Percentiles rank a stretch among this genome's conserved stretches.
Evolutionary conservation across 2,888 invertebrate species (phyloP).

Genomic region (Drosophila stalkeri): DNA sequence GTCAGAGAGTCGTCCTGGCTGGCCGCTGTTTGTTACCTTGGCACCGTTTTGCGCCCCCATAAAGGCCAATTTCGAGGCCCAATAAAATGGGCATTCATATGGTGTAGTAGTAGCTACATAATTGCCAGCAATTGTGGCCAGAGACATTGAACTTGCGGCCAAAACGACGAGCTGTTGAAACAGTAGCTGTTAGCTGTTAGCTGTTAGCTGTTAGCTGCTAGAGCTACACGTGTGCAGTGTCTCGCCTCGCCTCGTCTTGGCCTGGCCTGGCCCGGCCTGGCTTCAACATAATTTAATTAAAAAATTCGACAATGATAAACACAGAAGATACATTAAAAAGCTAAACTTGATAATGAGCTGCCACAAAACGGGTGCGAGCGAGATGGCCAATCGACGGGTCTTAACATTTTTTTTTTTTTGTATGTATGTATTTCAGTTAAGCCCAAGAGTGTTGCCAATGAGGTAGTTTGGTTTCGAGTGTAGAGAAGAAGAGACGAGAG

Average conservation of each 20-base stretch:
- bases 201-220: slow-evolving; percentile 3
- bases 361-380: slow-evolving; percentile 17
- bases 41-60: slow-evolving; percentile 23
- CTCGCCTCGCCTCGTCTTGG: slow-evolving; percentile 30
- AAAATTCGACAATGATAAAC: slow-evolving; percentile 77
- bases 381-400: slow-evolving; percentile 28
- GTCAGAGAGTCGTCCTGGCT: slow-evolving; percentile 32
- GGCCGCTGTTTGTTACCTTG: slow-evolving; percentile 39
- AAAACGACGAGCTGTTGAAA: slow-evolving; percentile 35
- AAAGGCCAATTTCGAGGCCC: slow-evolving; percentile 19
- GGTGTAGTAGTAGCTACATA: slow-evolving; percentile 33
- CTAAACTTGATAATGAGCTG: slow-evolving; percentile 38
- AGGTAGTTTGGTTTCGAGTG: not conserved
- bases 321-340: slow-evolving; percentile 70
- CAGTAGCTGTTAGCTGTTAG: not conserved
- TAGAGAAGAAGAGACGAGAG: not conserved
- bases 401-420: slow-evolving; percentile 14
- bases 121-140: slow-evolving; percentile 27
- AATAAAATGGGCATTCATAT: slow-evolving; percentile 35
- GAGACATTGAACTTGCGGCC: slow-evolving; percentile 62
- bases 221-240: slow-evolving; percentile 46
- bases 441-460: not conserved
- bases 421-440: not conserved
- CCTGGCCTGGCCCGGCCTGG: slow-evolving; percentile 5
- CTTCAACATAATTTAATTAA: slow-evolving; percentile 70